Evolutionary conservation across 2,797 vertebrate species (phyloP), one percentile per base, ranked within the genome.

Genomic region (Euthynnus affinis): DNA sequence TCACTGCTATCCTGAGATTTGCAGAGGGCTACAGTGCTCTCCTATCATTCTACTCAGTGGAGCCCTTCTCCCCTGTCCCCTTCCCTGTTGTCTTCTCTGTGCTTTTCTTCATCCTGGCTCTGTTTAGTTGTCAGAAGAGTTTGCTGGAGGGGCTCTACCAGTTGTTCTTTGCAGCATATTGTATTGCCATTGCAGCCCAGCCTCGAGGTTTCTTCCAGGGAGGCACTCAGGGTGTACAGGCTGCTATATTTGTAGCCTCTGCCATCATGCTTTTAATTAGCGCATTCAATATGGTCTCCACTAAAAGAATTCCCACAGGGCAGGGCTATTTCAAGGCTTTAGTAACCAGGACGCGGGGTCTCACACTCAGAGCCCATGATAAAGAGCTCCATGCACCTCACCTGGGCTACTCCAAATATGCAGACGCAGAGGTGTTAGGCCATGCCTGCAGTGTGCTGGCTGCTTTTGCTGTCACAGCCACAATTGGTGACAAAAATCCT

Each of bases 331-430:
- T 96, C 59, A 95, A 88, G 67, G 77, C 87, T 18, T 68, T 96
- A 20, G 81, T 96, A 1, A 82, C 77, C 20, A 92, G 32, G 63
- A 92, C 90, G 55, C 87, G 46, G 12, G 60, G 65, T 37, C 53
- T 96, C 56, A 93, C 88, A 76, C 92, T 97, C 18, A 94, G 93
- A n/a, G 84, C 88, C 22, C 90, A 92, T 6, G 91, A 94, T 55
- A 88, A 96, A 63, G 92, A 94, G 64, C 75, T 89, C 0, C 92
- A 96, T 0, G 32, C 88, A 9, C 97, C 97, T 12, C 91, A 95
- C 77, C 89, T 97, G 22, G 97, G 97, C 9, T 96, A 95, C 51
- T 97, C 97, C 59, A 97, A 95, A 78, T 98, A 97, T 1, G 96
- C 95, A 0, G 96, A 97, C 5, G 96, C 96, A 1, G 96, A 97